Evolutionary conservation across 2,113 vertebrate genomes (phyloP).

Genomic region (Myanophis thanlyinensis): DNA sequence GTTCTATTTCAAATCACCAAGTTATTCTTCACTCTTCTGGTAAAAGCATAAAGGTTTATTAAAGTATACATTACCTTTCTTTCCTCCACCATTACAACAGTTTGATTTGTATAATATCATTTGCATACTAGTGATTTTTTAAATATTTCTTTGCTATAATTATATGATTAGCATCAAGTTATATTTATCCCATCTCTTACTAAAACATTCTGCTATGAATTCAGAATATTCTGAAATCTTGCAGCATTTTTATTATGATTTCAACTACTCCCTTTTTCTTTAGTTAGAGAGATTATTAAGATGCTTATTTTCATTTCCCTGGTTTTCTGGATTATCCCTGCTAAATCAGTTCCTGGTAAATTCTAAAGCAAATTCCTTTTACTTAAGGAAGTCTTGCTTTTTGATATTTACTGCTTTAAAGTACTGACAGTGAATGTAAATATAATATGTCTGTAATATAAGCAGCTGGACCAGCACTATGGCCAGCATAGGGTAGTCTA

Average conservation of each 20-base stretch:
- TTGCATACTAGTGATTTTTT: no score
- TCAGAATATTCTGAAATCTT: not conserved
- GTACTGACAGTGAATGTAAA: not conserved
- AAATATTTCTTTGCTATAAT: not conserved
- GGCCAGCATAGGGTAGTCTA: not conserved
- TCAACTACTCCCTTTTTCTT: not conserved
- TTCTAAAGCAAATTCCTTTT: not conserved
- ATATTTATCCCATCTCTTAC: not conserved
- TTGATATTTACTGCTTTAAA: not conserved
- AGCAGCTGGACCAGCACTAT: not conserved
- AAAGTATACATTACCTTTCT: not conserved
- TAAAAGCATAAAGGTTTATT: not conserved
- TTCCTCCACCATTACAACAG: not conserved
- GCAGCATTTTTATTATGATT: not conserved
- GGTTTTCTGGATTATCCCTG: not conserved
- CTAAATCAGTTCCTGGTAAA: not conserved
- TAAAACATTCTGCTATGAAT: not conserved
- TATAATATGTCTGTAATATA: not conserved
- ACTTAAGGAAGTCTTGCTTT: not conserved
- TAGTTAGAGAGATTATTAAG: not conserved
- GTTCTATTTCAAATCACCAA: not conserved
- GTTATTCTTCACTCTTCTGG: not conserved
- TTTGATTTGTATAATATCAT: not conserved
- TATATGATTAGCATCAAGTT: not conserved
- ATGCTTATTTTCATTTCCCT: not conserved